phyloP scores from a whole-genome alignment of 2,113 vertebrate genomes.

The Psilopsiagon aurifrons region DNA sequence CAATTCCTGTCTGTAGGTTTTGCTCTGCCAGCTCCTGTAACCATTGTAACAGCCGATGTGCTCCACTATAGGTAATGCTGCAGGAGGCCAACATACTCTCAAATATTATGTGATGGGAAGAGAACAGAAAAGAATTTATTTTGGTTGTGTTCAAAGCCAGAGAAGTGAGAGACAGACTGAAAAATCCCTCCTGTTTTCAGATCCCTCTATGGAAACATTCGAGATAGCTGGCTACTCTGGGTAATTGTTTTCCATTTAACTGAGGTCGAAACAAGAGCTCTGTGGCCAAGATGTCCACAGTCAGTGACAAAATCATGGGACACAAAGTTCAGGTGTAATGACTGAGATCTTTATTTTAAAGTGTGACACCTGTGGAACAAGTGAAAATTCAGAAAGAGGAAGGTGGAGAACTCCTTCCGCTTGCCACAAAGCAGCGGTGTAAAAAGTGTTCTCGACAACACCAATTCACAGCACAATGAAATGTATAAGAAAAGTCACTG shows the following conservation, averaged over 20 bases:
- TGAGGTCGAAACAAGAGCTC: constrained; percentile 2
- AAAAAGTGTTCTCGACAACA: not conserved
- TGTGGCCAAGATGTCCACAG: not conserved
- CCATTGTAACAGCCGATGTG: not conserved
- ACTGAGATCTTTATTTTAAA: not conserved
- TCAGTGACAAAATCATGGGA: not conserved
- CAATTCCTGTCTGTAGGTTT: not conserved
- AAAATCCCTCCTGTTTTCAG: not conserved
- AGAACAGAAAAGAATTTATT: not conserved
- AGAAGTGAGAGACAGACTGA: not conserved
- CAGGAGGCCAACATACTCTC: not conserved
- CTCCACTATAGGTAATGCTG: not conserved
- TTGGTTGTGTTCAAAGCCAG: not conserved
- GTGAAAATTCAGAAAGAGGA: not conserved
- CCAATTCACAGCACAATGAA: not conserved
- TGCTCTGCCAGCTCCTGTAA: not conserved
- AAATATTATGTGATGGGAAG: not conserved
- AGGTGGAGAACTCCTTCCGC: not conserved
- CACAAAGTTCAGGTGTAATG: not conserved
- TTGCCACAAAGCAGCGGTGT: not conserved
- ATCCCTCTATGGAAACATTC: not conserved
- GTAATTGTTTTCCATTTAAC: constrained; percentile 19
- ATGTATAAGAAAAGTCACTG: not conserved
- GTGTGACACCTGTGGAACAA: not conserved
- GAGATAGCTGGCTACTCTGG: not conserved